phyloP scores from a whole-genome alignment of 1,140 invertebrate species.

The Achatina immaculata region DNA sequence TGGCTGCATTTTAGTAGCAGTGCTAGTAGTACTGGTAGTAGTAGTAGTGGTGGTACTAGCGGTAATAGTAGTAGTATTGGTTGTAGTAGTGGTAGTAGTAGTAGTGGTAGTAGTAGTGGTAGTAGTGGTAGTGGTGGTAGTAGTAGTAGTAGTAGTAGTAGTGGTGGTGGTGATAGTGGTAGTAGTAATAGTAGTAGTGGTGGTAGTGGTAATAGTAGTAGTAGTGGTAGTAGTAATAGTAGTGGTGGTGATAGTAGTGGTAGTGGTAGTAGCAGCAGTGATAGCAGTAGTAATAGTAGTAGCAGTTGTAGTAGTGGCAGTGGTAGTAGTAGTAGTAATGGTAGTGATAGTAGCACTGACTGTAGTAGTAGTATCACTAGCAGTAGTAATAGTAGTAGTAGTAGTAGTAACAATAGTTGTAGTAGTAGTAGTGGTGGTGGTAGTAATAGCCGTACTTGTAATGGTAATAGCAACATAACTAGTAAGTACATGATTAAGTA shows the following conservation, averaged over 20 bases:
- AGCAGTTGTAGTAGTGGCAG: conserved; percentile 12
- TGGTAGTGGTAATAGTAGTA: conserved; percentile 22
- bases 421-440: conserved; percentile 24
- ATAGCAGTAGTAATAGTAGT: not conserved
- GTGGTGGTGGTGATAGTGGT: conserved; percentile 2
- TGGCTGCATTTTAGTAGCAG: too few relatives aligned
- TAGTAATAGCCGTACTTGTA: conserved; percentile 9
- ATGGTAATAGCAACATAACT: too few relatives aligned
- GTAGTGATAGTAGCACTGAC: conserved; percentile 11
- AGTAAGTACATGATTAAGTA: too few relatives aligned
- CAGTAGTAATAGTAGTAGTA: too few relatives aligned
- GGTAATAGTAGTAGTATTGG: conserved; percentile 15
- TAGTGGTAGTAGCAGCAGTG: conserved; percentile 22
- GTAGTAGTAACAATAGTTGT: not conserved
- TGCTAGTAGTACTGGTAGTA: conserved; percentile 18
- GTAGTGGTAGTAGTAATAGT: conserved; percentile 22
- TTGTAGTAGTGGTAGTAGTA: conserved; percentile 20
- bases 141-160: conserved; percentile 7
- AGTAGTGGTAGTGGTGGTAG: conserved; percentile 22
- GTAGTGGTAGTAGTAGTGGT: conserved; percentile 24
- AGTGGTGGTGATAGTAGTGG: conserved; percentile 15
- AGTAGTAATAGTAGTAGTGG: not conserved
- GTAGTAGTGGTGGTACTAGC: conserved; percentile 14
- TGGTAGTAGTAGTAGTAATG: conserved; percentile 20
- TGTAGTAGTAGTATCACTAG: not conserved